Base-by-base conservation (phyloP, 2,113 vertebrate species). In the Nycticryphes semicollaris region DNA sequence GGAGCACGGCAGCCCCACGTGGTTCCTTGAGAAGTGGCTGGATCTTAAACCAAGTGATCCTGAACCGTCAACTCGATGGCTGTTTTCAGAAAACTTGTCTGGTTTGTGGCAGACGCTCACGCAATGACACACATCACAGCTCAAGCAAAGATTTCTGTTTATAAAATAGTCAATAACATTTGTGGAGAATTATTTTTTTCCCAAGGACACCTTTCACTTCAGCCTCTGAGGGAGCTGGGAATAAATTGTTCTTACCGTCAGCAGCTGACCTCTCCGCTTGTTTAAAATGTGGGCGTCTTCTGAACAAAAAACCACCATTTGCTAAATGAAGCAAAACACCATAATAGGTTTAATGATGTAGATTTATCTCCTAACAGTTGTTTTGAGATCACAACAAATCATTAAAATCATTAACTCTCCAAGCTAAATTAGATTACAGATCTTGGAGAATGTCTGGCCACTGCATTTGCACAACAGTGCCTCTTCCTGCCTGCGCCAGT, bases 341-440 rank as follows among this genome's bases (percentile, higher is more conserved):
- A 85, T 98, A 98, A 98, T 97, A 96, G 95, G 93, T 96, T 98
- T 98, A 98, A 98, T 98, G 97, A 97, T 98, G 97, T 97, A 96
- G 93, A 97, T 98, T 98, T 98, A 97, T 98, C 97, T 98, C 89
- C 97, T 97, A 98, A 97, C 96, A 97, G 97, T 97, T 98, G 97
- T 98, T 98, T 97, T 96, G 98, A 98, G 97, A 98, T 98, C 97
- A 98, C 97, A 98, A 98, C 98, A 98, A 98, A 97, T 98, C 97
- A 98, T 98, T 98, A 98, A 97, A 98, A 97, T 97, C 97, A 98
- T 98, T 98, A 98, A 97, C 96, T 97, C 92, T 97, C 90, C 80
- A 16, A 95, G 97, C 94, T 97, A 97, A 98, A 98, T 98, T 97
- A 98, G 97, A 97, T 97, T 94, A 93, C 93, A 94, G 91, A 97